Conservation (phyloP, 1,140 invertebrate species). For the Drosophila azteca region DNA sequence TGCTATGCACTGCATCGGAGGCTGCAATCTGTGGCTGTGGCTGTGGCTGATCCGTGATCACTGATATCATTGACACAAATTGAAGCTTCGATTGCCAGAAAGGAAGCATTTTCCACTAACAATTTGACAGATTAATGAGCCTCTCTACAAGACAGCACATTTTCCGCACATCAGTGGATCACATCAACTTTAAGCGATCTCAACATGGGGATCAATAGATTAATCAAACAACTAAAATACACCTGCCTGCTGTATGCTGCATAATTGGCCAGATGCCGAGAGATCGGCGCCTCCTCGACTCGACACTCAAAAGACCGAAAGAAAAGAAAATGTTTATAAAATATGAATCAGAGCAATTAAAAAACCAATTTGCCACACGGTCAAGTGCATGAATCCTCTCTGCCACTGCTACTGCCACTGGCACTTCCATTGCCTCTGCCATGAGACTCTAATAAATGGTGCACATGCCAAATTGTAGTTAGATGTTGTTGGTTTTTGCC, state of each 20-base stretch:
- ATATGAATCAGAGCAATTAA: slow-evolving; percentile 67
- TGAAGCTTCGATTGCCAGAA: neutral
- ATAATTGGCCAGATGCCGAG: slow-evolving; percentile 21
- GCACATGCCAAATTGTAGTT: slow-evolving; percentile 76
- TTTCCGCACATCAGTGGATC: slow-evolving; percentile 36
- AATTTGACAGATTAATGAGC: slow-evolving; percentile 51
- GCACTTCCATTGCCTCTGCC: slow-evolving; percentile 30
- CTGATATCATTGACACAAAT: slow-evolving; percentile 39
- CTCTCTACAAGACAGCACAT: slow-evolving; percentile 9
- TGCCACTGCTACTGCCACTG: slow-evolving; percentile 29
- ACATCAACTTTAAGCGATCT: slow-evolving; percentile 22
- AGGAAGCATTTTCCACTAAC: slow-evolving; percentile 28
- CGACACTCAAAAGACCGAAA: too few species aligned
- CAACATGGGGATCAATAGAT: slow-evolving; percentile 28
- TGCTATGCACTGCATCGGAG: neutral
- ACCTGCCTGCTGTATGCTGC: slow-evolving; percentile 47
- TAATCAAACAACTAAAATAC: slow-evolving; percentile 32
- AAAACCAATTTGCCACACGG: slow-evolving; percentile 70
- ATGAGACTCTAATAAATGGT: slow-evolving; percentile 76
- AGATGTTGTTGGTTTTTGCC: slow-evolving; percentile 50
- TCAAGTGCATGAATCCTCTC: slow-evolving; percentile 47
- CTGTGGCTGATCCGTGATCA: slow-evolving; percentile 9
- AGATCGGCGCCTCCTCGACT: neutral
- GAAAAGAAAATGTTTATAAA: slow-evolving; percentile 13
- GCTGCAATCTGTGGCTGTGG: too few species aligned